A percentile compares a stretch with the other conserved stretches of the same genome.
phyloP scores from a whole-genome alignment of 2,888 invertebrate genomes.

The Antheraea assamensis region DNA sequence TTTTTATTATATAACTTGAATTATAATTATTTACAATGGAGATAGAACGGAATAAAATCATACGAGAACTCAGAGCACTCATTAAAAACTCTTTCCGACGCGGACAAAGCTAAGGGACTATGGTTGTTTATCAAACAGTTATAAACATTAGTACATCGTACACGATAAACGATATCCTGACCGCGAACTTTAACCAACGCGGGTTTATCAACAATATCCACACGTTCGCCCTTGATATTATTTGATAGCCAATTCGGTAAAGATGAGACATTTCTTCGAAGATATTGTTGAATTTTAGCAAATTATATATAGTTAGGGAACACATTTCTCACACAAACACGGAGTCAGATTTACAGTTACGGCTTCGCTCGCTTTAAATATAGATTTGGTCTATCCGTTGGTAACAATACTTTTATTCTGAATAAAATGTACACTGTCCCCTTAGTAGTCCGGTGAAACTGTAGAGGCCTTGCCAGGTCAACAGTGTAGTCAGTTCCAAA shows the following conservation, averaged over 20 bases:
- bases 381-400: too few species aligned
- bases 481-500: too few species aligned
- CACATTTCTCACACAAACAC: too few species aligned
- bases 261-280: not conserved
- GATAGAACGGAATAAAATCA: not conserved
- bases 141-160: not conserved
- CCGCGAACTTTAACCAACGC: constrained; percentile 4
- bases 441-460: too few species aligned
- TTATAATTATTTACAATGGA: not conserved
- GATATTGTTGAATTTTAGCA: not conserved
- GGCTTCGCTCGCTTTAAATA: too few species aligned
- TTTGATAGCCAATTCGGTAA: not conserved
- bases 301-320: too few species aligned
- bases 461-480: too few species aligned
- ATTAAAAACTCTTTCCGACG: not conserved
- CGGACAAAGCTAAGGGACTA: not conserved
- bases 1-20: too few species aligned
- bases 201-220: not conserved
- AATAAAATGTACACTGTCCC: too few species aligned
- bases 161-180: not conserved
- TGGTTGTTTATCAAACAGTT: not conserved
- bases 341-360: too few species aligned
- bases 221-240: not conserved
- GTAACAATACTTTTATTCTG: too few species aligned
- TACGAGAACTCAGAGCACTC: not conserved